Conservation (phyloP, 2,888 invertebrate genomes). For the Phytoseiulus persimilis region DNA sequence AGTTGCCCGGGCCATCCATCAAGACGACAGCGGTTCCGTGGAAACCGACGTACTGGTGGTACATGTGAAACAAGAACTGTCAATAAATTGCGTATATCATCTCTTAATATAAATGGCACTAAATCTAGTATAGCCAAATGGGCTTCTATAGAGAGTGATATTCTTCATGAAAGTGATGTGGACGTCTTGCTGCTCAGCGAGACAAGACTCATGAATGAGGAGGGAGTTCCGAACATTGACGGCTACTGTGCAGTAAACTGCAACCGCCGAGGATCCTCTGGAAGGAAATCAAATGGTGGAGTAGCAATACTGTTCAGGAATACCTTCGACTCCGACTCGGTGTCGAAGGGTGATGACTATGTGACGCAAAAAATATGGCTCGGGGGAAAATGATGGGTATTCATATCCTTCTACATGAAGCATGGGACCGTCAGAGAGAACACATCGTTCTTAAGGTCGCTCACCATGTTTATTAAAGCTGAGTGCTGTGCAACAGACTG, state of each 20-base stretch:
- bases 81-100: neutral
- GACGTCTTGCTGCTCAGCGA: neutral
- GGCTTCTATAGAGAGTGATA: neutral
- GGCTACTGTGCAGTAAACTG: neutral
- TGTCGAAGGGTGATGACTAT: neutral
- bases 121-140: neutral
- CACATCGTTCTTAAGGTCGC: neutral
- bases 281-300: neutral
- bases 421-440: neutral
- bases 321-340: neutral
- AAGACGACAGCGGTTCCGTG: neutral
- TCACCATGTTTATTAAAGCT: neutral
- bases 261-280: neutral
- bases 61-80: neutral
- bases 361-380: neutral
- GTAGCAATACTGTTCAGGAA: neutral
- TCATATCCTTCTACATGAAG: neutral
- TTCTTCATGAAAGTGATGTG: neutral
- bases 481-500: neutral
- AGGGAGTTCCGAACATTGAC: neutral
- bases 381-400: neutral
- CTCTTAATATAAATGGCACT: neutral
- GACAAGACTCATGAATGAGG: neutral
- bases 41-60: neutral
- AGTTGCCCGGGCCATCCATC: neutral